phyloP scores from a whole-genome alignment of 2,888 invertebrate species.

The Fabriciana adippe region DNA sequence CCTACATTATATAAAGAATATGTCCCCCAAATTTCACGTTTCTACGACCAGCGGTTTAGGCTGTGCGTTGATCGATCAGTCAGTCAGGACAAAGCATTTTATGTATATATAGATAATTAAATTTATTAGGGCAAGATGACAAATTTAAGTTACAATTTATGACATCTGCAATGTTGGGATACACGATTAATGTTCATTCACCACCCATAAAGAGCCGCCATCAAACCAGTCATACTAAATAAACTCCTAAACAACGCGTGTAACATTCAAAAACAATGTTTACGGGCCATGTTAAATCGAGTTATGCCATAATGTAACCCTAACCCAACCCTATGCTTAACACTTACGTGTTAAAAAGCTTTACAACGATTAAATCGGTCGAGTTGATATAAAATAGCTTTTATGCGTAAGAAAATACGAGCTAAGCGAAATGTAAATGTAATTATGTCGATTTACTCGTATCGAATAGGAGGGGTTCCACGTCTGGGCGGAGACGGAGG shows the following conservation, averaged over 20 bases:
- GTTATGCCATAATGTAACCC: slow-evolving; percentile 65
- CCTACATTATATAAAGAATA: no score
- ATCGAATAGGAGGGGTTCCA: slow-evolving; percentile 51
- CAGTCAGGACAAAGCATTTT: no score
- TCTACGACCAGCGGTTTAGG: no score
- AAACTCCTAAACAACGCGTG: slow-evolving; percentile 73
- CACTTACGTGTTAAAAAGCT: slow-evolving; percentile 30
- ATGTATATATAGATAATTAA: no score
- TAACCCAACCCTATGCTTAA: slow-evolving; percentile 55
- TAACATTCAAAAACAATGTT: slow-evolving; percentile 69
- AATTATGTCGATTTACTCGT: slow-evolving; percentile 36
- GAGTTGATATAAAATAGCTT: slow-evolving; percentile 6
- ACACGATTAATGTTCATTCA: slow-evolving; percentile 56
- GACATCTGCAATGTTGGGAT: slow-evolving; percentile 57
- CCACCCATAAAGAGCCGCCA: slow-evolving; percentile 42
- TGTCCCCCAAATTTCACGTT: no score
- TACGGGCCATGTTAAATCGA: slow-evolving; percentile 70
- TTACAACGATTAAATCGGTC: not conserved
- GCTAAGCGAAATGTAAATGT: slow-evolving; percentile 3
- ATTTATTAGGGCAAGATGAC: slow-evolving; percentile 38
- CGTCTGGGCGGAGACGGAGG: slow-evolving; percentile 55
- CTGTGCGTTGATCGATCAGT: no score
- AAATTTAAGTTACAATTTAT: slow-evolving; percentile 56
- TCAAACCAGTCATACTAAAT: slow-evolving; percentile 63
- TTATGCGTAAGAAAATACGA: slow-evolving; percentile 5